These are phyloP conservation scores for Aleadryas rufinucha DNA, from an alignment of 2,113 vertebrate genomes.

Conservation along the genomic window DNA sequence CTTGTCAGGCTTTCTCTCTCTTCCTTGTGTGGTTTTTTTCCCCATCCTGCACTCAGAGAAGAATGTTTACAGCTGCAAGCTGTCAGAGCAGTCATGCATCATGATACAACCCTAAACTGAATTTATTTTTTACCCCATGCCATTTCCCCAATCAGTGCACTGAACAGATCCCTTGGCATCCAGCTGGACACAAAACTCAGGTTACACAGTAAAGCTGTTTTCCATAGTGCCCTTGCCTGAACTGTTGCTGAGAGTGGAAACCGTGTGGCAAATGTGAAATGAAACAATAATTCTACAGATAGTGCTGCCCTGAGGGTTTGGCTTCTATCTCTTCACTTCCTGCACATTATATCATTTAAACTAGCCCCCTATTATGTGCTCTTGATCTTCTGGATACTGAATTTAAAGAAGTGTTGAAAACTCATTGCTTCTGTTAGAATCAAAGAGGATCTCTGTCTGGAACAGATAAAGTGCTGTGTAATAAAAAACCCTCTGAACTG, in stretches of 20 bases:
- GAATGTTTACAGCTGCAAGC: not conserved
- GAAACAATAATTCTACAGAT: not conserved
- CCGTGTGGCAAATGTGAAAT: not conserved
- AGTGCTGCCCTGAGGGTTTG: not conserved
- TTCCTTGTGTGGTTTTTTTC: not conserved
- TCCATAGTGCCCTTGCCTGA: not conserved
- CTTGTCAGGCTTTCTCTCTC: not conserved
- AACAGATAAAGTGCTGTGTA: not conserved
- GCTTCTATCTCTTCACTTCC: not conserved
- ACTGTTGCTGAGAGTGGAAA: not conserved
- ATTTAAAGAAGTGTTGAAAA: not conserved
- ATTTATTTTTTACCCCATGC: not conserved
- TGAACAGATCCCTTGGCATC: not conserved
- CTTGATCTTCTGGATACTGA: not conserved
- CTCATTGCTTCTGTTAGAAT: not conserved
- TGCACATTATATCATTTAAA: constrained; percentile 1
- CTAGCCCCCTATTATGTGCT: not conserved
- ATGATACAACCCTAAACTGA: not conserved
- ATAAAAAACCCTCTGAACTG: not conserved
- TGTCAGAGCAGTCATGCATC: not conserved
- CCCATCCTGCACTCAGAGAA: not conserved
- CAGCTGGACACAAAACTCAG: not conserved
- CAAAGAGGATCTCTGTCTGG: not conserved
- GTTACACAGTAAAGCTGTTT: not conserved
- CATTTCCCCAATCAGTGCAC: not conserved